Conservation (phyloP, 2,797 vertebrate genomes). For the Menidia menidia region DNA sequence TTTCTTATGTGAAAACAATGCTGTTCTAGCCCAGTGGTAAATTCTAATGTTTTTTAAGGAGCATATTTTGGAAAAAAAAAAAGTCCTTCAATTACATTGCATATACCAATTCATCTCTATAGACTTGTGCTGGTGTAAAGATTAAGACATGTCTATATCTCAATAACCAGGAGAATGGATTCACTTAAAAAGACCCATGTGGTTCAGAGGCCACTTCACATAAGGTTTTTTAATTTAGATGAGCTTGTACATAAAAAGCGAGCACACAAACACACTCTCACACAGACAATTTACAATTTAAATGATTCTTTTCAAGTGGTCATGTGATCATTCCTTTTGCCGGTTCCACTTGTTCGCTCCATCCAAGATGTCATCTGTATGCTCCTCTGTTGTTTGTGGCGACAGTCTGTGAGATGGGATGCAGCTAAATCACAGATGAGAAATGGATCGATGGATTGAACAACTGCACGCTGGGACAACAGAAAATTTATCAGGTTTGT, state of each 20-base stretch:
- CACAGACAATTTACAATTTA: conserved; percentile 69
- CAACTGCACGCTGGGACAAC: conserved; percentile 1
- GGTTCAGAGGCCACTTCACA: conserved; percentile 74
- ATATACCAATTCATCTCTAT: neutral
- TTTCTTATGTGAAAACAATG: too few relatives aligned
- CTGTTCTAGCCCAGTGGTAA: too few relatives aligned
- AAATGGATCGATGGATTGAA: conserved; percentile 7
- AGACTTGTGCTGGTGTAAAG: conserved; percentile 23
- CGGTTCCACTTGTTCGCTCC: conserved; percentile 33
- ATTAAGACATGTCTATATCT: conserved; percentile 18
- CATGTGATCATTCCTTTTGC: conserved; percentile 69
- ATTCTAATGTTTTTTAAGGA: too few relatives aligned
- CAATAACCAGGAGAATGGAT: conserved; percentile 36
- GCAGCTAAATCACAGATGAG: neutral
- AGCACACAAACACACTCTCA: conserved; percentile 20
- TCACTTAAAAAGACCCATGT: conserved; percentile 37
- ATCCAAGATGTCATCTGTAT: conserved; percentile 13
- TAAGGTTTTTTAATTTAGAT: conserved; percentile 75
- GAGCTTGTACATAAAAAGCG: conserved; percentile 53
- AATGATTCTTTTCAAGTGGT: conserved; percentile 52
- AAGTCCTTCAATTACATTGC: too few relatives aligned
- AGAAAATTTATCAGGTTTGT: conserved; percentile 56
- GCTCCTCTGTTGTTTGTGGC: neutral
- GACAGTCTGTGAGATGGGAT: neutral
- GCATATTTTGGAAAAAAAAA: too few relatives aligned